Evolutionary conservation across 1,140 invertebrate genomes (phyloP).

Genomic region (Caenorhabditis inopinata): DNA sequence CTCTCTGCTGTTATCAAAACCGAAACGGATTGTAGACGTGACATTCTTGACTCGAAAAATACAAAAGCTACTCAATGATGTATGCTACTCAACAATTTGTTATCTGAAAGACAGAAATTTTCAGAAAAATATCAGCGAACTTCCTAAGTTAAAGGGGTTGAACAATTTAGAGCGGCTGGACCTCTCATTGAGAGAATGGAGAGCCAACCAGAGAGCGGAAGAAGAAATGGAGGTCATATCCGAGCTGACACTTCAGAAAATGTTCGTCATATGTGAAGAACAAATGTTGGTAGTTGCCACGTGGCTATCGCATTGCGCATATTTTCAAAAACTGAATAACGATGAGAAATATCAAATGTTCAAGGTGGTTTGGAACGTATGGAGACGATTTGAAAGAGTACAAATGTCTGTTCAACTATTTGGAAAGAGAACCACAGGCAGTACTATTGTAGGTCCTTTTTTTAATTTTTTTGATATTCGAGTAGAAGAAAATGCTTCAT

Average conservation of each 20-base stretch:
- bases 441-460: neutral
- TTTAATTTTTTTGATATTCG: no score
- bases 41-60: neutral
- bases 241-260: neutral
- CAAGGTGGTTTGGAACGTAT: neutral
- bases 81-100: neutral
- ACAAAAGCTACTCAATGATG: conserved; percentile 7
- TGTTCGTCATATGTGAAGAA: neutral
- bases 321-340: neutral
- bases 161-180: neutral
- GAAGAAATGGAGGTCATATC: neutral
- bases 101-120: neutral
- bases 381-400: neutral
- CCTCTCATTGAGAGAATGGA: neutral
- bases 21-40: neutral
- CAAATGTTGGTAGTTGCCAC: neutral
- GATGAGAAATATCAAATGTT: neutral
- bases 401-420: neutral
- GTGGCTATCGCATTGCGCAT: neutral
- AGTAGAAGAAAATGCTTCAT: no score
- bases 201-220: neutral
- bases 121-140: neutral
- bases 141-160: neutral
- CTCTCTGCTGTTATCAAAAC: neutral
- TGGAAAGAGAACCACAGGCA: neutral